Conservation (phyloP, 2,797 vertebrate species). For the Acipenser transmontanus region DNA sequence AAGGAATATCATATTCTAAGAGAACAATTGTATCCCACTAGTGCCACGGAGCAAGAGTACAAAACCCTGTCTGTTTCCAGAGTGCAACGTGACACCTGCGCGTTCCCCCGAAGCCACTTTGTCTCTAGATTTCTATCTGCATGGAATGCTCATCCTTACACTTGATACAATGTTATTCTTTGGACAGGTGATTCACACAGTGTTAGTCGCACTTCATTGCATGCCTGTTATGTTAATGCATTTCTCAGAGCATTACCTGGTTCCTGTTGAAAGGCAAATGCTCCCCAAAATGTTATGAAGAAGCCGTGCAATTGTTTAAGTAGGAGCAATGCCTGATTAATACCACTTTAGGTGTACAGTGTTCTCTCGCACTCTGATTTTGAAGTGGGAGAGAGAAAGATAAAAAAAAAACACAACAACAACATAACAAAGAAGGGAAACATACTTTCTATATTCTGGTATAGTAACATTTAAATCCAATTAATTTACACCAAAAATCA, state of each 20-base stretch:
- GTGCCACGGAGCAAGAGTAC: too few species aligned
- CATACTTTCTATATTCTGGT: too few species aligned
- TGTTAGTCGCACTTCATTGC: slow-evolving; percentile 13
- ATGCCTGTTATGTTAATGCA: slow-evolving; percentile 12
- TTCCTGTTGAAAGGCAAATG: neutral
- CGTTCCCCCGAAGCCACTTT: slow-evolving; percentile 6
- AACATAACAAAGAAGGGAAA: too few species aligned
- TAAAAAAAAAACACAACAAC: too few species aligned
- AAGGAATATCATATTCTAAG: neutral
- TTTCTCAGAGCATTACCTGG: slow-evolving; percentile 12
- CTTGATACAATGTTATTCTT: slow-evolving; percentile 12
- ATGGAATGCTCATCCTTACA: slow-evolving; percentile 8
- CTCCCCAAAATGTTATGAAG: neutral
- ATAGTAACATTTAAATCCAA: too few species aligned
- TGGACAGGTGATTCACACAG: neutral
- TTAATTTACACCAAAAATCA: too few species aligned
- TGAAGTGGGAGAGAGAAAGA: too few species aligned
- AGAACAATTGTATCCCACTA: neutral
- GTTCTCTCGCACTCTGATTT: too few species aligned
- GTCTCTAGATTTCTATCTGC: neutral
- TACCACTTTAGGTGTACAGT: too few species aligned
- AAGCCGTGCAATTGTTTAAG: too few species aligned
- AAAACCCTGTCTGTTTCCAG: too few species aligned
- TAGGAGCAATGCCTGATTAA: too few species aligned
- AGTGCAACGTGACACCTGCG: neutral